phyloP scores from a whole-genome alignment of 2,113 vertebrate species.

The Ciconia boyciana region DNA sequence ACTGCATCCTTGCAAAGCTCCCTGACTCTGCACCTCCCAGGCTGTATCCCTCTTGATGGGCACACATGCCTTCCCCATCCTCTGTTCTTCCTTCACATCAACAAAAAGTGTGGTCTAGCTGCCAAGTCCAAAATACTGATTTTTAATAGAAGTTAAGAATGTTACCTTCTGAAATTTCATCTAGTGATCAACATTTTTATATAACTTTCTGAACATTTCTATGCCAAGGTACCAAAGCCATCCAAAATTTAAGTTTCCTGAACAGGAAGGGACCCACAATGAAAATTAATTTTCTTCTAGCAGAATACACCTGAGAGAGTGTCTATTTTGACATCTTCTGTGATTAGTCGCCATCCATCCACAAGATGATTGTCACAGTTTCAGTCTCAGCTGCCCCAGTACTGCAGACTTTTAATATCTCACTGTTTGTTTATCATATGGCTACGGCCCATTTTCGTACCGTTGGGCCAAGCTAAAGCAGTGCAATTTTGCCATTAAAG shows the following conservation, averaged over 20 bases:
- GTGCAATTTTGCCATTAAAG: not conserved
- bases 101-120: not conserved
- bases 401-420: not conserved
- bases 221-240: not conserved
- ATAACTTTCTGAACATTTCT: not conserved
- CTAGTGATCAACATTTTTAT: not conserved
- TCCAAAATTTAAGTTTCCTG: not conserved
- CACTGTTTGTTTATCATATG: not conserved
- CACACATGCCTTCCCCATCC: not conserved
- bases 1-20: not conserved
- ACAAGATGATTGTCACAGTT: not conserved
- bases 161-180: not conserved
- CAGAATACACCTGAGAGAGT: not conserved
- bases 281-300: not conserved
- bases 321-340: not conserved
- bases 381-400: not conserved
- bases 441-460: not conserved
- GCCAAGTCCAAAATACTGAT: not conserved
- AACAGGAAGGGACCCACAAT: not conserved
- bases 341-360: not conserved
- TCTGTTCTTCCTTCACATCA: not conserved
- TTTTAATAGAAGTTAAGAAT: not conserved
- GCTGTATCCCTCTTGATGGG: fast-evolving
- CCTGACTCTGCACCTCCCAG: not conserved
- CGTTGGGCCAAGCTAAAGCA: not conserved